Base-by-base conservation (phyloP, 53 echinoderm and acorn worm species). In the Hippasteria phrygiana region DNA sequence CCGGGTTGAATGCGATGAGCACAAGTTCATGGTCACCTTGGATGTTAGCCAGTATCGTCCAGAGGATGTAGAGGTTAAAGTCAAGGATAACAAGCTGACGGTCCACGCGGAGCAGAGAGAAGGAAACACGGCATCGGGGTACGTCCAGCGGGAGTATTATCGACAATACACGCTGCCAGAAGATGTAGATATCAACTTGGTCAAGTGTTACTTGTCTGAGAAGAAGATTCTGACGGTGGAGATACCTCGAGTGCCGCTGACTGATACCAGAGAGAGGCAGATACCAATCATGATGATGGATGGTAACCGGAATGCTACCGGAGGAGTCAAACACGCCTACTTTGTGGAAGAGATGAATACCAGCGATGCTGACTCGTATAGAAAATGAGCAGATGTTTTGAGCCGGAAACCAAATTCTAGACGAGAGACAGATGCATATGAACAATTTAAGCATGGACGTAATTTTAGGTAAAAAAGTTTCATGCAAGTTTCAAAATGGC, bases 151-250 rank as follows among this genome's bases (percentile, higher is more conserved):
- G 38, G 95, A 95, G 78, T 97, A 95, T 85, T 95, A 90, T 83
- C 95, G 97, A 32, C 97, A 97, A 78, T 95, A 97, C 83, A 97
- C 95, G 42, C 87, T 97, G 35, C 97, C 97, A 8, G 97, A 97
- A 32, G 97, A 95, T 79, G 92, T 97, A 22, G 95, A 97, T 55
- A 70, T 92, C 70, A 83, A 91, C 48, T 79, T 87, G 65, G 97
- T 97, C 47, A 92, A 90, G 71, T 95, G 93, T 66, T 97, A 90
- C 81, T 78, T 94, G 29, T 93, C 93, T 17, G 95, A 95, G 72
- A 88, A 88, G 34, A 93, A 95, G 34, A 90, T 91, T 39, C 90
- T 97, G 75, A 92, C 93, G 74, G 71, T 97, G 35, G 97, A 97
- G 80, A 93, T 95, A 17, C 97, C 97, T 10, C 87, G 93, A 62